Percentiles rank a stretch among this genome's conserved stretches.
These are phyloP conservation scores for Cylas formicarius DNA, from an alignment of 1,140 invertebrate genomes.

Conservation along the genomic window DNA sequence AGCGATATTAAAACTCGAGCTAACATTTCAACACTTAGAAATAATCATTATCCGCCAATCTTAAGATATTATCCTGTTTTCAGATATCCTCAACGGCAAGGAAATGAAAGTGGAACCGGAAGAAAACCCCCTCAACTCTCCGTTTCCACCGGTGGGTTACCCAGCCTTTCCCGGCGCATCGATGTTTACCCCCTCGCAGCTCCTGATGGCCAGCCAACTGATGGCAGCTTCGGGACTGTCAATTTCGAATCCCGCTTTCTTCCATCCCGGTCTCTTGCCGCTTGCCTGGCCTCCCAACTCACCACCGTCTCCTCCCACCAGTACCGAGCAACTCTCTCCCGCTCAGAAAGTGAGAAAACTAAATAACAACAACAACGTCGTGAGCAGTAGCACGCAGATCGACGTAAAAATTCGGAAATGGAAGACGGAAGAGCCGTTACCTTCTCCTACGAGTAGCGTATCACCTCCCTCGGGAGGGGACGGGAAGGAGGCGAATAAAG, in stretches of 20 bases:
- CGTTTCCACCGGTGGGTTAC: conserved; percentile 32
- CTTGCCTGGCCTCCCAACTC: conserved; percentile 36
- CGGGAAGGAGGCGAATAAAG: conserved; percentile 51
- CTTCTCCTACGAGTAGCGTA: conserved; percentile 46
- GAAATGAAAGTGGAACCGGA: conserved; percentile 34
- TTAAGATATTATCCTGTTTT: conserved; percentile 19
- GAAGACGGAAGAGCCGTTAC: conserved; percentile 35
- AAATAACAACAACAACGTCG: conserved; percentile 44
- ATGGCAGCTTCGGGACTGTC: conserved; percentile 45
- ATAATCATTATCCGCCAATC: too few relatives aligned
- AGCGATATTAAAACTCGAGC: too few relatives aligned
- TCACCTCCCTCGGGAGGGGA: conserved; percentile 46
- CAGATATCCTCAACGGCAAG: conserved; percentile 26
- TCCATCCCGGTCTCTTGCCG: conserved; percentile 45
- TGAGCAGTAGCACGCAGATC: conserved; percentile 42
- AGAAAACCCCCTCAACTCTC: conserved; percentile 28
- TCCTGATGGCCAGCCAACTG: conserved; percentile 48
- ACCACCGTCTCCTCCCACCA: conserved; percentile 38
- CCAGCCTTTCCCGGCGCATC: conserved; percentile 53
- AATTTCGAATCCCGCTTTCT: conserved; percentile 46
- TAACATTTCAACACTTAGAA: too few relatives aligned
- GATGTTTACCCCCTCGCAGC: conserved; percentile 46
- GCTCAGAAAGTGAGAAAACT: conserved; percentile 40
- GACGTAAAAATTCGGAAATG: conserved; percentile 33
- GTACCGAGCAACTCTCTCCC: conserved; percentile 32